These are phyloP conservation scores for Hetaerina titia DNA, from an alignment of 2,888 invertebrate species.

Conservation along the genomic window DNA sequence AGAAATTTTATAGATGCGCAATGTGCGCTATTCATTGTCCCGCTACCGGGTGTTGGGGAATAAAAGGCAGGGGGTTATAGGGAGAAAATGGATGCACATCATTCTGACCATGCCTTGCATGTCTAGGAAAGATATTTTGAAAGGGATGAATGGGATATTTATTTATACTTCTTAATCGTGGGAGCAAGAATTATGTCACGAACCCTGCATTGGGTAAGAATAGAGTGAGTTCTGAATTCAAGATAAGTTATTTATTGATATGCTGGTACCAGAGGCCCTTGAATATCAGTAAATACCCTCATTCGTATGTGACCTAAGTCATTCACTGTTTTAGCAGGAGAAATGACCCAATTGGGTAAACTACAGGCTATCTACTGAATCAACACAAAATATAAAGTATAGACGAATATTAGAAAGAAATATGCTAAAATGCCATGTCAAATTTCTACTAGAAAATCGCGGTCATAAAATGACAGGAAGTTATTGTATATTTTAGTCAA, in stretches of 20 bases:
- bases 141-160: neutral
- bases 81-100: neutral
- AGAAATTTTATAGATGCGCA: constrained; percentile 53
- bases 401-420: no score
- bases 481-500: no score
- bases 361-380: neutral
- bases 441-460: no score
- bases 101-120: neutral
- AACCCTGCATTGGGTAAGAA: neutral
- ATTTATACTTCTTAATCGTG: neutral
- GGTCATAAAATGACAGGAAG: no score
- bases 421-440: no score
- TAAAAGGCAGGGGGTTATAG: neutral
- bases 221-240: neutral
- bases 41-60: neutral
- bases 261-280: neutral
- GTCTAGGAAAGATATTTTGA: neutral
- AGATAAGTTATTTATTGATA: neutral
- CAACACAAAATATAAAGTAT: neutral
- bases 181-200: neutral
- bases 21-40: neutral
- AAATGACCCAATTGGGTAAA: neutral
- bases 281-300: neutral
- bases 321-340: neutral
- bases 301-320: neutral